phyloP scores from a whole-genome alignment of 2,113 vertebrate genomes.

The Tetrao urogallus region DNA sequence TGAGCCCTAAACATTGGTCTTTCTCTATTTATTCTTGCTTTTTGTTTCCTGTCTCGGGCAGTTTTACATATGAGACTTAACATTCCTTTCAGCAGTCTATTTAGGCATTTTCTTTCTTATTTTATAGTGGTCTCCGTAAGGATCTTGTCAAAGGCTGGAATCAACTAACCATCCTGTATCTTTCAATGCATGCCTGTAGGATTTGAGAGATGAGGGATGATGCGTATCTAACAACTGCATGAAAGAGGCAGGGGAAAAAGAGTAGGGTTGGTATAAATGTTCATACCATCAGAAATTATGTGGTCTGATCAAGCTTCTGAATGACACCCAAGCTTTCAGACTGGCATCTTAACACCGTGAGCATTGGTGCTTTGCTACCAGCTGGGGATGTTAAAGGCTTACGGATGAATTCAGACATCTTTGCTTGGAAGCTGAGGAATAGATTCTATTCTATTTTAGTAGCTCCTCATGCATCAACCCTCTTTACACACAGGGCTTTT shows the following conservation, averaged over 20 bases:
- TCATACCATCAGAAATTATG: neutral
- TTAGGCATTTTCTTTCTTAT: neutral
- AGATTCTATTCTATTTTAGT: neutral
- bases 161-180: neutral
- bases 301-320: neutral
- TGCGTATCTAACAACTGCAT: neutral
- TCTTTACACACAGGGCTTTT: fast-evolving
- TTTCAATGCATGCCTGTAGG: neutral
- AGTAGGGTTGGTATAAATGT: fast-evolving
- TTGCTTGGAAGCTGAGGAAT: neutral
- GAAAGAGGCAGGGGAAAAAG: neutral
- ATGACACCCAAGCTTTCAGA: neutral
- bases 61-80: neutral
- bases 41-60: neutral
- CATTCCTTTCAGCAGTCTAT: neutral
- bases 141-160: neutral
- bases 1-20: neutral
- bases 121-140: neutral
- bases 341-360: neutral
- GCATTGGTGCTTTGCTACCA: neutral
- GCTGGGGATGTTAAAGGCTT: neutral
- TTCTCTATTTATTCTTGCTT: neutral
- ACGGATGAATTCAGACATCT: neutral
- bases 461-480: neutral
- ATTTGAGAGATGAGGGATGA: neutral